Percentiles rank a stretch among this genome's conserved stretches.
Conservation (phyloP, 2,888 invertebrate genomes). For the Macrophya annulata region DNA sequence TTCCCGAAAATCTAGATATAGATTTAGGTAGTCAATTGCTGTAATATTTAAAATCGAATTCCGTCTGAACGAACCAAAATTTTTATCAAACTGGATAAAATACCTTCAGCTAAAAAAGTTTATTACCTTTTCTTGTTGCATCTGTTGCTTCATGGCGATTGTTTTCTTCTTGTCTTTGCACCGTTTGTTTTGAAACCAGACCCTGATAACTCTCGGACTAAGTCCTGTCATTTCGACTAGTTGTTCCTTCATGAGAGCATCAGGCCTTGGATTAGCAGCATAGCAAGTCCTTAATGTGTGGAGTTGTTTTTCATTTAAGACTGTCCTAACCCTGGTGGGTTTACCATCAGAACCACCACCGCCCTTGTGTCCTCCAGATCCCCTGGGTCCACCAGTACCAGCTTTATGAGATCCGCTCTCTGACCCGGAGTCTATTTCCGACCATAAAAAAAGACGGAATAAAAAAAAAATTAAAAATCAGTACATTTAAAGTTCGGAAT, state of each 20-base stretch:
- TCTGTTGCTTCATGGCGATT: slow-evolving; percentile 97
- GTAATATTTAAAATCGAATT: no score
- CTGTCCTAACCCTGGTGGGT: slow-evolving; percentile 98
- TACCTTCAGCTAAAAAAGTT: slow-evolving; percentile 12
- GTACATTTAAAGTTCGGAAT: neutral
- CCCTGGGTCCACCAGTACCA: slow-evolving; percentile 81
- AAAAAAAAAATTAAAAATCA: neutral
- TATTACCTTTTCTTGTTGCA: slow-evolving; percentile 97
- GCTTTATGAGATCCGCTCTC: slow-evolving; percentile 95
- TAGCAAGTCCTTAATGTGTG: slow-evolving; percentile 99
- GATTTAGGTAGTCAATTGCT: no score
- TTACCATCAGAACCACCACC: slow-evolving; percentile 91
- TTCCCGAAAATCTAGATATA: no score
- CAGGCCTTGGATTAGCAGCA: slow-evolving; percentile 98
- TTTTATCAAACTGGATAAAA: no score
- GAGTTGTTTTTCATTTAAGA: slow-evolving; percentile 98
- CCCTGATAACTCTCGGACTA: slow-evolving; percentile 98
- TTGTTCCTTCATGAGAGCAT: slow-evolving; percentile 99
- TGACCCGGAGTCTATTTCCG: slow-evolving; percentile 92
- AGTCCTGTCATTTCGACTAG: slow-evolving; percentile 99
- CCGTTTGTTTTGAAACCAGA: slow-evolving; percentile 99
- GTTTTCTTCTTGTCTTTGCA: slow-evolving; percentile 99
- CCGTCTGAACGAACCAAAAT: no score
- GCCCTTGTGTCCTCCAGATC: slow-evolving; percentile 82
- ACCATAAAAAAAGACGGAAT: slow-evolving; percentile 56